A percentile compares a stretch with the other conserved stretches of the same genome.
These are phyloP conservation scores for Hydrotaea cyrtoneurina DNA, from an alignment of 2,888 invertebrate genomes.

Conservation along the genomic window DNA sequence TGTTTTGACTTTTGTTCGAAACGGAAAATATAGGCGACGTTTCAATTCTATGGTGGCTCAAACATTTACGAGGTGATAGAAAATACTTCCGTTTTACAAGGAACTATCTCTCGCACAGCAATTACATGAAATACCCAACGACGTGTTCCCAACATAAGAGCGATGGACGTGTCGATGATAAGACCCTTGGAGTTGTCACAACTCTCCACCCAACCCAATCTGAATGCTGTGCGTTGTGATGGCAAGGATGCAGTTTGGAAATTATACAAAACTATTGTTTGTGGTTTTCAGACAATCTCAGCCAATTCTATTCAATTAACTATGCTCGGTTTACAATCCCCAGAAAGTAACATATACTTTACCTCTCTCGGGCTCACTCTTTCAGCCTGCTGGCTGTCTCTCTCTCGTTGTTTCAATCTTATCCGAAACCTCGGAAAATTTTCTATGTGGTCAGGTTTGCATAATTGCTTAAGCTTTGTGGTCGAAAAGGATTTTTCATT, in stretches of 20 bases:
- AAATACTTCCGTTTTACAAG: conserved; percentile 65
- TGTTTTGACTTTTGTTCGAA: conserved; percentile 18
- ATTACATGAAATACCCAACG: conserved; percentile 39
- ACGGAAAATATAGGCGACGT: background rate
- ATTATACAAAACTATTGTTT: conserved; percentile 31
- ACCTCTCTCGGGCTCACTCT: background rate
- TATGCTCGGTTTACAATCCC: background rate
- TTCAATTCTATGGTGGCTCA: conserved; percentile 5
- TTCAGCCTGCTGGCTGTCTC: too few species aligned
- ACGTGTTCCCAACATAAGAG: conserved; percentile 28
- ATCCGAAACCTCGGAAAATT: conserved; percentile 46
- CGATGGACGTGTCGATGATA: conserved; percentile 22
- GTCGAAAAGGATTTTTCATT: conserved; percentile 53
- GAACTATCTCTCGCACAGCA: conserved; percentile 40
- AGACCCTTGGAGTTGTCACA: background rate
- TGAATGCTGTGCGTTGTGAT: background rate
- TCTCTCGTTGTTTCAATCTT: background rate
- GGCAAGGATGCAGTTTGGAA: background rate
- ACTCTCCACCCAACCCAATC: background rate
- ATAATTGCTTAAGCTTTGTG: conserved; percentile 64
- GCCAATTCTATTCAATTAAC: conserved; percentile 36
- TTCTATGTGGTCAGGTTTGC: conserved; percentile 60
- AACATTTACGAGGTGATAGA: conserved; percentile 53
- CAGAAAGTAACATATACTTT: conserved; percentile 29
- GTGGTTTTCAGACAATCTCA: conserved; percentile 28